Evolutionary conservation across 2,797 vertebrate species (phyloP).

Genomic region (Xenentodon cancila): DNA sequence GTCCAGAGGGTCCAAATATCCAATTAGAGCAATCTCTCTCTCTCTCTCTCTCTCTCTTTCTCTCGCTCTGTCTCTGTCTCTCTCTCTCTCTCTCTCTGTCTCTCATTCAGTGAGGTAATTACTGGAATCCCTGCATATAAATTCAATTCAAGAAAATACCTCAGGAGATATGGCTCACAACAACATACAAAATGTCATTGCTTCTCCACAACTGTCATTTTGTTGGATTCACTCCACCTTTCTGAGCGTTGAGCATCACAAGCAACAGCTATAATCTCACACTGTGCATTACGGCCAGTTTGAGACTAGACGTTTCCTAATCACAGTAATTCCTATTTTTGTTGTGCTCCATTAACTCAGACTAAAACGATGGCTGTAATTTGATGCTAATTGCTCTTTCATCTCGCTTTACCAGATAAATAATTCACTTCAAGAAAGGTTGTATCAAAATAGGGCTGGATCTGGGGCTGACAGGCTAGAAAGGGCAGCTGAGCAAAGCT

Average conservation of each 20-base stretch:
- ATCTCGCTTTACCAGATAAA: conserved; percentile 34
- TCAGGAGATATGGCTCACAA: conserved; percentile 62
- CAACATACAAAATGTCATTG: conserved; percentile 62
- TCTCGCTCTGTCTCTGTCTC: conserved; percentile 35
- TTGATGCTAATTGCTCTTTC: conserved; percentile 53
- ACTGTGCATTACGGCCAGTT: conserved; percentile 2
- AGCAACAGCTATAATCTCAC: conserved; percentile 37
- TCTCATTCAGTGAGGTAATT: conserved; percentile 68
- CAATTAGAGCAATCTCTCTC: conserved; percentile 79
- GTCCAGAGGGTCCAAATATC: conserved; percentile 84
- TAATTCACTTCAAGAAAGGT: conserved; percentile 54
- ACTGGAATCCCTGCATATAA: conserved; percentile 75
- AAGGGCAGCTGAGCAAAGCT: conserved; percentile 78
- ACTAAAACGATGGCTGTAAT: conserved; percentile 41
- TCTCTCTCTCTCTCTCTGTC: conserved; percentile 34
- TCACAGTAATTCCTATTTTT: conserved; percentile 47
- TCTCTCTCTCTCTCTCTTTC: conserved; percentile 31
- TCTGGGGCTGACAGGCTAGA: conserved; percentile 66
- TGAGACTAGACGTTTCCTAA: conserved; percentile 35
- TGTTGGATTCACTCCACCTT: conserved; percentile 48
- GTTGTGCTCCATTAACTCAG: conserved; percentile 48
- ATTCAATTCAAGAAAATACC: conserved; percentile 72
- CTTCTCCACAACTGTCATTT: conserved; percentile 52
- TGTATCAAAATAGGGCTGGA: conserved; percentile 67
- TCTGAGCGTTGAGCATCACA: conserved; percentile 34